phyloP scores from a whole-genome alignment of 2,113 vertebrate species.

The Protobothrops flavoviridis region DNA sequence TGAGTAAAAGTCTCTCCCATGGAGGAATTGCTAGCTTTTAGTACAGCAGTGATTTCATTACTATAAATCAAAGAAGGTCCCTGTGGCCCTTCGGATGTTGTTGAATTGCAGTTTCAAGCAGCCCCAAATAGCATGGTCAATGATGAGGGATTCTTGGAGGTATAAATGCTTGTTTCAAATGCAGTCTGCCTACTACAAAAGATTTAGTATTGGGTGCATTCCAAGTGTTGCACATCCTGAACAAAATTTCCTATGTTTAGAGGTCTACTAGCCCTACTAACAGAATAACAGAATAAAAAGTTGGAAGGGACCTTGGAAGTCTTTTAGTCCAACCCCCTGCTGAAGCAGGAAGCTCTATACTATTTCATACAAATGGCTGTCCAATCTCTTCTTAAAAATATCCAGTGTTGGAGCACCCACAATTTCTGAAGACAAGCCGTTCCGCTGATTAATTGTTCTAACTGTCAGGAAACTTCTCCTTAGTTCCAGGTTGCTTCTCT shows the following conservation, averaged over 20 bases:
- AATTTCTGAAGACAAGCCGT: not conserved
- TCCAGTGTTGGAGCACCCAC: not conserved
- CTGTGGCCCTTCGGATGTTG: not conserved
- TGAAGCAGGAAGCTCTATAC: not conserved
- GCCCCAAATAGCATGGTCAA: not conserved
- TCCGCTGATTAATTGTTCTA: not conserved
- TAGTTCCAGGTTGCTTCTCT: not conserved
- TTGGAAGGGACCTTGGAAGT: not conserved
- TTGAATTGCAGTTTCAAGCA: not conserved
- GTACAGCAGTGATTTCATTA: not conserved
- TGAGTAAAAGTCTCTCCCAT: constrained; percentile 1
- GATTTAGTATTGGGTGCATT: not conserved
- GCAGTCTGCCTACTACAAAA: not conserved
- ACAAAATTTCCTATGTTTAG: not conserved
- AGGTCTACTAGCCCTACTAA: not conserved
- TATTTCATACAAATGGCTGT: not conserved
- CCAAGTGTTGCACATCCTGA: not conserved
- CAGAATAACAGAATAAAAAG: not conserved
- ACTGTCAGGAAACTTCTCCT: not conserved
- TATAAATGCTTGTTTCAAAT: not conserved
- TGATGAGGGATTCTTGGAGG: not conserved
- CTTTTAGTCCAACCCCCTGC: not conserved
- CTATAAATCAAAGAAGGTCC: not conserved
- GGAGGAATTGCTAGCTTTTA: accelerated
- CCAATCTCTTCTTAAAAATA: not conserved